Conservation (phyloP, 2,888 invertebrate species). For the Clusia tigrina region DNA sequence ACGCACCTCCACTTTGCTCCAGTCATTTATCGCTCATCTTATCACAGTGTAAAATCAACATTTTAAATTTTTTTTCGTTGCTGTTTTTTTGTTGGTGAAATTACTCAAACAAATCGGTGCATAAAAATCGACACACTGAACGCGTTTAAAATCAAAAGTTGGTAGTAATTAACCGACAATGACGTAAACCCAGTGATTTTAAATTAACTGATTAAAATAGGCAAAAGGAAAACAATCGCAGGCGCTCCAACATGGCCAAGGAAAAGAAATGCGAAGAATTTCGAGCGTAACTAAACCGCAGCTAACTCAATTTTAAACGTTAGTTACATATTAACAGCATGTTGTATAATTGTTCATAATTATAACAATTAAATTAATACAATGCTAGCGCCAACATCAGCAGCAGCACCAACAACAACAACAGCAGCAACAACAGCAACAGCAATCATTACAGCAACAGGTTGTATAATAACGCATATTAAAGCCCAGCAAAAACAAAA, state of each 20-base stretch:
- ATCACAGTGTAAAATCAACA: too few species aligned
- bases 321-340: conserved; percentile 25
- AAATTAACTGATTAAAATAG: not conserved
- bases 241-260: not conserved
- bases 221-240: not conserved
- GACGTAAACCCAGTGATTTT: not conserved
- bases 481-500: not conserved
- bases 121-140: conserved; percentile 1
- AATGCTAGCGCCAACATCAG: not conserved
- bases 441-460: not conserved
- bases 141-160: conserved; percentile 11
- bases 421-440: conserved; percentile 11
- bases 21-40: too few species aligned
- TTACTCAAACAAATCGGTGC: too few species aligned
- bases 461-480: conserved; percentile 3
- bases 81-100: not conserved
- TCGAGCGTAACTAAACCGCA: conserved; percentile 1
- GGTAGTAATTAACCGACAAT: conserved; percentile 7
- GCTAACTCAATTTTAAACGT: not conserved
- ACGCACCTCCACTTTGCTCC: too few species aligned
- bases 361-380: conserved; percentile 30
- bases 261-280: conserved; percentile 2
- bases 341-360: conserved; percentile 35
- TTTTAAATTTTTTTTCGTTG: too few species aligned
- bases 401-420: not conserved